phyloP scores from a whole-genome alignment of 2,888 invertebrate species.

The Diaphora mendica region DNA sequence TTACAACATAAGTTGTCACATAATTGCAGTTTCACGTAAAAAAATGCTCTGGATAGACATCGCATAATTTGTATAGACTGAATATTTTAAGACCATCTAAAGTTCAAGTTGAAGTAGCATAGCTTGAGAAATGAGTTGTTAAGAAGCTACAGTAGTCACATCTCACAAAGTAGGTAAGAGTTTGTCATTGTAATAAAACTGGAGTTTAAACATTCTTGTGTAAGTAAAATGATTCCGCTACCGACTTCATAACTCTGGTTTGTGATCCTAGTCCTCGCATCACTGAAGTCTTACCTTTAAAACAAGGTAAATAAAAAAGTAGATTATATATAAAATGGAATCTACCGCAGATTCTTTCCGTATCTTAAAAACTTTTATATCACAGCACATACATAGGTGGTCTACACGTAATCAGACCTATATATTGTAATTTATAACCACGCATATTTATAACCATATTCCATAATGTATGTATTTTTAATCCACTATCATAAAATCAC shows the following conservation, averaged over 20 bases:
- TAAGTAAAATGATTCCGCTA: not conserved
- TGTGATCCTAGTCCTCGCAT: no score
- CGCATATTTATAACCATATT: conserved; percentile 7
- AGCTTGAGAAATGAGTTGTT: not conserved
- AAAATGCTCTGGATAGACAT: not conserved
- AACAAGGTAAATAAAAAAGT: not conserved
- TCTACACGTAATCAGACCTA: conserved; percentile 11
- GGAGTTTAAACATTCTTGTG: not conserved
- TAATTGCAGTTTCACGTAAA: not conserved
- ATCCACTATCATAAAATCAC: conserved; percentile 29
- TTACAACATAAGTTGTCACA: not conserved
- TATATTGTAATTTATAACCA: conserved; percentile 13
- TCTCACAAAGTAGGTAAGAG: not conserved
- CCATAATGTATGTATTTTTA: conserved; percentile 32
- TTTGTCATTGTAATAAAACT: not conserved
- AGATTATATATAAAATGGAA: not conserved
- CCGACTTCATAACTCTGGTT: not conserved
- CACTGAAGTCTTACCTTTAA: not conserved
- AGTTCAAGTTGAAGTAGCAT: not conserved
- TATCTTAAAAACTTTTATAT: not conserved
- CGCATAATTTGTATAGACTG: not conserved
- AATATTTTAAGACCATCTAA: not conserved
- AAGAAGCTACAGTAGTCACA: not conserved
- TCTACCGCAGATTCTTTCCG: not conserved
- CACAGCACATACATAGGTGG: conserved; percentile 5